phyloP scores from a whole-genome alignment of 2,888 invertebrate genomes.

The Eucriotettix oculatus region DNA sequence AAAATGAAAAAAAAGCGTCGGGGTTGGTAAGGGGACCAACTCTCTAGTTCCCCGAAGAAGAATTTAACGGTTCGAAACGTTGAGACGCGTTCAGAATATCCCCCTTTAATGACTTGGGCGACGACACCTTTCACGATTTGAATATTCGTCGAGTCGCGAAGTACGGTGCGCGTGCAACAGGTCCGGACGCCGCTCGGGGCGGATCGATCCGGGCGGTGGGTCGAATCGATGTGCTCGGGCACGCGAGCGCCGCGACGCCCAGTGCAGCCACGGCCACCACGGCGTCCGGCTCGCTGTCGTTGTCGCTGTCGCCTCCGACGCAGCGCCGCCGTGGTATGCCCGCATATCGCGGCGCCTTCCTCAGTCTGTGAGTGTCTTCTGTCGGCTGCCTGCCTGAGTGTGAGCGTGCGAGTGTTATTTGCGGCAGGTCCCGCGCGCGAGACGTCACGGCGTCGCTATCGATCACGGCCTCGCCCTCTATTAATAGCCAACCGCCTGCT shows the following conservation, averaged over 20 bases:
- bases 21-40: too few species aligned
- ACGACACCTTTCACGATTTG: too few species aligned
- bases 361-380: constrained; percentile 17
- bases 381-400: too few species aligned
- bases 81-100: too few species aligned
- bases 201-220: neutral
- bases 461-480: neutral
- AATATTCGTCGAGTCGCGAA: too few species aligned
- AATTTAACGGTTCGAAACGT: too few species aligned
- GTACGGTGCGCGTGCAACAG: too few species aligned
- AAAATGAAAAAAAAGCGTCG: too few species aligned
- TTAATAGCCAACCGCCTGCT: too few species aligned
- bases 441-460: neutral
- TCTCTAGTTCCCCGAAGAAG: too few species aligned
- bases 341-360: constrained; percentile 17
- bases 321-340: constrained; percentile 18
- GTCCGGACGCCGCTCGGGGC: neutral
- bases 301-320: constrained; percentile 19
- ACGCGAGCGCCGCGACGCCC: constrained; percentile 3
- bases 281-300: constrained; percentile 14
- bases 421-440: neutral
- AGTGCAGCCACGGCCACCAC: constrained; percentile 4
- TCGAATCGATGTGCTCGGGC: neutral
- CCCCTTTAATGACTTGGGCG: too few species aligned
- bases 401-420: too few species aligned